Percentiles rank a stretch among this genome's conserved stretches.
Evolutionary conservation across 2,797 vertebrate genomes (phyloP).

Genomic region (Phoeniculus purpureus): DNA sequence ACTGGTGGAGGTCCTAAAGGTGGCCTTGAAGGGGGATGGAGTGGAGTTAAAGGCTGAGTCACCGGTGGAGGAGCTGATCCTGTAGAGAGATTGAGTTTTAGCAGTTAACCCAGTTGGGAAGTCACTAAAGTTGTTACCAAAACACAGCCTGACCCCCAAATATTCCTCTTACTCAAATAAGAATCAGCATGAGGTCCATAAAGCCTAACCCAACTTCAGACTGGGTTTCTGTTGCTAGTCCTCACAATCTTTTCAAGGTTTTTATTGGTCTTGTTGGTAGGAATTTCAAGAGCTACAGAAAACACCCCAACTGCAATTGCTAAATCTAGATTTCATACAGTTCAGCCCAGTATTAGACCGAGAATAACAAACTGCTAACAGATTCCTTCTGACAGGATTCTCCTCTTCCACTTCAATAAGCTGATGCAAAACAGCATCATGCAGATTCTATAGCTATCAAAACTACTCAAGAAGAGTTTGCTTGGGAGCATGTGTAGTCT

Average conservation of each 20-base stretch:
- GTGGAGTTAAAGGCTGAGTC: constrained; percentile 78
- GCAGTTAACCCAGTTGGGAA: neutral
- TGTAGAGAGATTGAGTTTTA: constrained; percentile 66
- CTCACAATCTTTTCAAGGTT: neutral
- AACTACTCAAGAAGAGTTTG: neutral
- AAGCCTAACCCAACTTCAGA: neutral
- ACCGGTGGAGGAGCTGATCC: constrained; percentile 79
- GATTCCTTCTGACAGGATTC: neutral
- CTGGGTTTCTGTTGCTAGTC: neutral
- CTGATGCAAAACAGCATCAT: neutral
- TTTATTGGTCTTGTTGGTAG: neutral
- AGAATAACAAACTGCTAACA: neutral
- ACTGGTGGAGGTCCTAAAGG: constrained; percentile 77
- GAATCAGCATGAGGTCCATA: neutral
- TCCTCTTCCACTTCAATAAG: neutral
- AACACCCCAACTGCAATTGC: neutral
- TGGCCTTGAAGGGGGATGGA: constrained; percentile 78
- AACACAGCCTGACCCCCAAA: neutral
- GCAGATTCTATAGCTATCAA: neutral
- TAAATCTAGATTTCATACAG: neutral
- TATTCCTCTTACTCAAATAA: neutral
- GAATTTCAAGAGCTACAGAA: neutral
- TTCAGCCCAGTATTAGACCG: neutral
- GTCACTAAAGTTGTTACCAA: neutral
- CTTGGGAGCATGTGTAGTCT: neutral